Conservation (phyloP, 2,797 vertebrate genomes). For the Sphaeramia orbicularis region DNA sequence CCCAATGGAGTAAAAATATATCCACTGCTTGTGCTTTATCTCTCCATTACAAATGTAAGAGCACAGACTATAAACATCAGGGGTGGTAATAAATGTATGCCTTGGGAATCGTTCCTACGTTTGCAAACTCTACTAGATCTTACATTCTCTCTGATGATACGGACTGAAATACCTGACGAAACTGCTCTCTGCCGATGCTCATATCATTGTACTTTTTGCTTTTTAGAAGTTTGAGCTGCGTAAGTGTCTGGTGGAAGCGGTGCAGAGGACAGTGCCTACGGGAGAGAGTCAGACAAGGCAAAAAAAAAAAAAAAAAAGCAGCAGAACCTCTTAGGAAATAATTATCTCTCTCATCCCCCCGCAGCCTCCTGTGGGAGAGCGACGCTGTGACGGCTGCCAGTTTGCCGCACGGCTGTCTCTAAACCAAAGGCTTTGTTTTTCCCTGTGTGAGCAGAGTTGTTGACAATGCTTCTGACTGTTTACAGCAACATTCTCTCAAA, state of each 20-base stretch:
- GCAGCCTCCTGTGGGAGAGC: constrained; percentile 62
- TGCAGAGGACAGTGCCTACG: constrained; percentile 20
- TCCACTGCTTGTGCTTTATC: constrained; percentile 11
- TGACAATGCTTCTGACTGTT: constrained; percentile 65
- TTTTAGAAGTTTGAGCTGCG: constrained; percentile 18
- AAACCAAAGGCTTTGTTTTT: constrained; percentile 63
- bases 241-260: constrained; percentile 5
- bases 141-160: constrained; percentile 67
- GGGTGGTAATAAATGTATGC: constrained; percentile 59
- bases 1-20: constrained; percentile 1
- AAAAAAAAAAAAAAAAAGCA: constrained; percentile 19
- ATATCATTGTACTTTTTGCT: constrained; percentile 21
- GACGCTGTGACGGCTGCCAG: constrained; percentile 50
- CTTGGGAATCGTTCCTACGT: constrained; percentile 49
- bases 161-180: constrained; percentile 48
- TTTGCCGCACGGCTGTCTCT: constrained; percentile 57
- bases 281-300: constrained; percentile 53
- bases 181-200: constrained; percentile 34
- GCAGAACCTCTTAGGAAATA: constrained; percentile 71
- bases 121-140: constrained; percentile 50
- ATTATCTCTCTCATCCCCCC: constrained; percentile 64
- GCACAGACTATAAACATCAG: constrained; percentile 43
- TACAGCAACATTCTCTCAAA: constrained; percentile 46
- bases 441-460: constrained; percentile 51
- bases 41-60: constrained; percentile 32